Evolutionary conservation across 2,888 invertebrate genomes (phyloP).

Genomic region (Zaprionus lineosus): DNA sequence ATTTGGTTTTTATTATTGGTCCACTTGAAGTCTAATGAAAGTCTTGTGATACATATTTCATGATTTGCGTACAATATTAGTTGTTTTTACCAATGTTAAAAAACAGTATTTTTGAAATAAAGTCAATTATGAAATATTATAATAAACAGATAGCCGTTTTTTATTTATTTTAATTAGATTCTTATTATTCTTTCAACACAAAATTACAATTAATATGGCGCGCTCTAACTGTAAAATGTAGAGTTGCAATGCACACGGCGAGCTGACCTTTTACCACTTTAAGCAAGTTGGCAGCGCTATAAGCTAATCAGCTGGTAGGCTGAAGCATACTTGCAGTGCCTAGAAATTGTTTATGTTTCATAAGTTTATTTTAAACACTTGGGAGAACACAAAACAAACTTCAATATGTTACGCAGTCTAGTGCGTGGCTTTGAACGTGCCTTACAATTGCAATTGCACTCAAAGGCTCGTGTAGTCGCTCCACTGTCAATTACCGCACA

Average conservation of each 20-base stretch:
- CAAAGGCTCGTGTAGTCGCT: not conserved
- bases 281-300: constrained; percentile 21
- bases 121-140: constrained; percentile 25
- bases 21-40: constrained; percentile 44
- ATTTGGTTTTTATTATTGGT: constrained; percentile 19
- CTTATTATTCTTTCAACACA: no score
- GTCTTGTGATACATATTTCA: constrained; percentile 64
- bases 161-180: no score
- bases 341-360: constrained; percentile 17
- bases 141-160: not conserved
- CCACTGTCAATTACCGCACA: not conserved
- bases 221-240: constrained; percentile 6
- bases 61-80: constrained; percentile 42
- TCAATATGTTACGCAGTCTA: constrained; percentile 57
- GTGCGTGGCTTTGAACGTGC: constrained; percentile 49
- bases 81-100: constrained; percentile 23
- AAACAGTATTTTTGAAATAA: constrained; percentile 65
- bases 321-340: not conserved
- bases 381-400: not conserved
- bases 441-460: constrained; percentile 29
- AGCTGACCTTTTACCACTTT: constrained; percentile 10
- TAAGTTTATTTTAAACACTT: not conserved
- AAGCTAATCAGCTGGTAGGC: constrained; percentile 36
- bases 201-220: no score
- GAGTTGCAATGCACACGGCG: not conserved